Base-by-base conservation (phyloP, 2,888 invertebrate genomes). In the Tridacna crocea region DNA sequence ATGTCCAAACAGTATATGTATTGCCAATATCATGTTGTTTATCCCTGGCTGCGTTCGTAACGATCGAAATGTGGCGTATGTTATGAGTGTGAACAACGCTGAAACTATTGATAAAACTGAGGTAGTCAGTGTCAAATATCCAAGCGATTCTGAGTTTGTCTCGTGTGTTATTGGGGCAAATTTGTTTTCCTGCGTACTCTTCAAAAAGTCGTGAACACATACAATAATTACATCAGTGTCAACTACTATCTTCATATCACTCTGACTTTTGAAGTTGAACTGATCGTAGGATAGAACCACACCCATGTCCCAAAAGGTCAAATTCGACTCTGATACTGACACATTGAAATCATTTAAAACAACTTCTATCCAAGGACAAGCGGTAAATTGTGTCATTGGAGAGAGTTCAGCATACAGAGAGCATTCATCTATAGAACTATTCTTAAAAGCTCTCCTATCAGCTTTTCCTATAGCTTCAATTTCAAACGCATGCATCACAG, bases 21-120 rank as follows among this genome's bases (percentile, higher is more conserved):
- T 15, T 0, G 74, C 17, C 15, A 74, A 27, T 27, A 61, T 61
- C 74, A 74, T 74, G 61, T 74, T 74, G 61, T 74, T 74, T 12
- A 74, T 17, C 22, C 74, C 74, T 13, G 74, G 74, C n/a, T 74
- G 74, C 17, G 60, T 61, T 0, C 74, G 19, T 47, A 74, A 61
- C 15, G n/a, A 12, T 15, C 24, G 24, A 13, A 74, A 47, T n/a
- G 61, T 36, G 0, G 46, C 8, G 47, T 74, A 74, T 11, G 74
- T 74, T 15, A 24, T 12, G 4, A 61, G 0, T 15, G 63, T 61
- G 8, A 74, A 17, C 15, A 61, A 6, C 2, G 27, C 60, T 12
- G 47, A 27, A 22, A 46, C 24, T 15, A 74, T 61, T n/a, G 74
- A 74, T 24, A 74, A 22, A n/a, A 60, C 22, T 46, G 74, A 73